Conservation (phyloP, 1,140 invertebrate species). For the Latrodectus geometricus region DNA sequence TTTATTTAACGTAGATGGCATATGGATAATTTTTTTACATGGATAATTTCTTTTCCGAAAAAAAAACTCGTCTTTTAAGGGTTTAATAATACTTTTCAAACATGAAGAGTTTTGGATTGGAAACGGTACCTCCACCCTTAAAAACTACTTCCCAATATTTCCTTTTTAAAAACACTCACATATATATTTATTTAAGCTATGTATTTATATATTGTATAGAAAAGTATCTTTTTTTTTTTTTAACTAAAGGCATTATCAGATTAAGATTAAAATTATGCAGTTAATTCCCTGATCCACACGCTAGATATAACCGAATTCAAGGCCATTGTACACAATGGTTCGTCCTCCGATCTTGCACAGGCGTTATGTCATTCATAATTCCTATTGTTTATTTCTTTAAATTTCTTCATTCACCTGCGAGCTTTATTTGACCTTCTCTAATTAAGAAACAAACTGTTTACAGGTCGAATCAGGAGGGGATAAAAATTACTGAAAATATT, state of each 20-base stretch:
- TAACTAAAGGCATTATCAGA: neutral
- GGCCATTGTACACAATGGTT: neutral
- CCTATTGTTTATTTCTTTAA: neutral
- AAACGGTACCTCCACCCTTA: neutral
- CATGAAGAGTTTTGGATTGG: too few relatives aligned
- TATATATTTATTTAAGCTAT: neutral
- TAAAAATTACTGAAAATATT: too few relatives aligned
- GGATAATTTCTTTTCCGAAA: too few relatives aligned
- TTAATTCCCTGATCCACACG: neutral
- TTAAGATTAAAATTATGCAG: neutral
- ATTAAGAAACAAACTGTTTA: neutral
- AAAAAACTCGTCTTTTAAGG: too few relatives aligned
- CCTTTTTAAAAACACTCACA: neutral
- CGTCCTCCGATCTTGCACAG: conserved; percentile 11
- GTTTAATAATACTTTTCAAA: too few relatives aligned
- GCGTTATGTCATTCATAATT: neutral
- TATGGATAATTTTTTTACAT: too few relatives aligned
- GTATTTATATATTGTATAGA: neutral
- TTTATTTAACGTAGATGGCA: too few relatives aligned
- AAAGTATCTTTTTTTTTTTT: neutral
- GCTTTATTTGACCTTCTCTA: neutral
- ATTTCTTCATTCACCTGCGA: neutral
- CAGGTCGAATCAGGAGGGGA: too few relatives aligned
- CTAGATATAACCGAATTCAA: neutral
- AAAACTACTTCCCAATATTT: neutral